These are phyloP conservation scores for Pachyuromys duprasi DNA, from an alignment of 2,797 vertebrate species.

Conservation along the genomic window DNA sequence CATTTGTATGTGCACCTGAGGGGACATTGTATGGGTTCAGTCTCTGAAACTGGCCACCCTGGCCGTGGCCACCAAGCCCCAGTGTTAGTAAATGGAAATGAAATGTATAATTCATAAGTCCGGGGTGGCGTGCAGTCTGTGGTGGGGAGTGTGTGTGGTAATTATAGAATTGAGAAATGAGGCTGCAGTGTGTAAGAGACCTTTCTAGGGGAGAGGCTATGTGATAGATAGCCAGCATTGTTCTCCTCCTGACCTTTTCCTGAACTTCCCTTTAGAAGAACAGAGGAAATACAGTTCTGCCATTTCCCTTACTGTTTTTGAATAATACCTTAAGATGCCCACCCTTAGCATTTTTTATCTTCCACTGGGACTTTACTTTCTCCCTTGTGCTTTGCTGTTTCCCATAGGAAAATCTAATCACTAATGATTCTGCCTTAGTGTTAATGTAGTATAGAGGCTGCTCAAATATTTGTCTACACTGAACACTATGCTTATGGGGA, in stretches of 20 bases:
- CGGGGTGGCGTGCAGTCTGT: slow-evolving; percentile 16
- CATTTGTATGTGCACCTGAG: neutral
- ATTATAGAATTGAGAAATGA: slow-evolving; percentile 85
- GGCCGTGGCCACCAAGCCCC: neutral
- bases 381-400: slow-evolving; percentile 33
- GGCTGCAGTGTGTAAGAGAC: slow-evolving; percentile 68
- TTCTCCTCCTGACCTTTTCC: slow-evolving; percentile 85
- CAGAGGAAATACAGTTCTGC: slow-evolving; percentile 85
- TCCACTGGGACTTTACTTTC: slow-evolving; percentile 17
- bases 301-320: slow-evolving; percentile 80
- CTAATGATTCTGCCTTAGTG: slow-evolving; percentile 22
- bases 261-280: slow-evolving; percentile 84
- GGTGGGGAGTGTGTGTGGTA: slow-evolving; percentile 32
- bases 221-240: slow-evolving; percentile 84
- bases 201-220: slow-evolving; percentile 83
- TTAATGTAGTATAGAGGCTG: slow-evolving; percentile 59
- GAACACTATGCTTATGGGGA: neutral
- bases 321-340: slow-evolving; percentile 57
- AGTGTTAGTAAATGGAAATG: slow-evolving; percentile 66
- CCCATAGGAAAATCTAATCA: slow-evolving; percentile 10
- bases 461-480: slow-evolving; percentile 11
- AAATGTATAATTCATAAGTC: slow-evolving; percentile 83
- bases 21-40: neutral
- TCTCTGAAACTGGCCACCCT: accelerated
- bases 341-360: slow-evolving; percentile 67